A percentile compares a stretch with the other conserved stretches of the same genome.
Conservation (phyloP, 2,797 vertebrate genomes). For the Amphiprion clarkii region DNA sequence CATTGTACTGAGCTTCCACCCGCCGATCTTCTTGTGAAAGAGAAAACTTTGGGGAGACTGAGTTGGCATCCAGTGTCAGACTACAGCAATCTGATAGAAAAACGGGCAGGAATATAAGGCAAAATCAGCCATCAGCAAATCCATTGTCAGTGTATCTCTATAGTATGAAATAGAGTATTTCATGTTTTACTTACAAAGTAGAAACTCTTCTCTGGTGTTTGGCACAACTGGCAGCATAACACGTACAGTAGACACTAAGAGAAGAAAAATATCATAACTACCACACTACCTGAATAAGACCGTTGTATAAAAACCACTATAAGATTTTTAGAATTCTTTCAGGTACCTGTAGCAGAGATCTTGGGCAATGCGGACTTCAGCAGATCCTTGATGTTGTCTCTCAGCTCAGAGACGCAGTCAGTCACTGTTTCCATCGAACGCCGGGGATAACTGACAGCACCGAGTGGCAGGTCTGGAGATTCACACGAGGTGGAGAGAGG, state of each 20-base stretch:
- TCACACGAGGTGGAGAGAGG: conserved; percentile 29
- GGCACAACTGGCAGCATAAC: conserved; percentile 29
- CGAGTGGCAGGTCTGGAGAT: conserved; percentile 11
- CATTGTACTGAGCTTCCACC: neutral
- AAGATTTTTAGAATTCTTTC: neutral
- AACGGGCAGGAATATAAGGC: neutral
- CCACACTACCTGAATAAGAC: neutral
- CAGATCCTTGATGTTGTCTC: neutral
- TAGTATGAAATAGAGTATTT: neutral
- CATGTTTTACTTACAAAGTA: conserved; percentile 19
- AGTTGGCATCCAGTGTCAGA: conserved; percentile 18
- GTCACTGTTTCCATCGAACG: neutral
- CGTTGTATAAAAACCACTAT: too few relatives aligned
- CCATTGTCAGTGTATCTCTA: neutral
- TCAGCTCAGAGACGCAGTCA: conserved; percentile 8
- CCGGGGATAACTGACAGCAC: neutral
- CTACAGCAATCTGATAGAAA: neutral
- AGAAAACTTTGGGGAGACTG: accelerated
- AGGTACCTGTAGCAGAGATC: conserved; percentile 19
- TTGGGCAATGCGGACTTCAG: neutral
- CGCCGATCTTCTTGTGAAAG: accelerated
- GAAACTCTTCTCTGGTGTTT: conserved; percentile 34
- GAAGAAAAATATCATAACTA: neutral
- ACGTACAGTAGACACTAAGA: neutral
- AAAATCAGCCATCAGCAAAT: neutral